Base-by-base conservation (phyloP, 2,113 vertebrate genomes). In the Vimba vimba region DNA sequence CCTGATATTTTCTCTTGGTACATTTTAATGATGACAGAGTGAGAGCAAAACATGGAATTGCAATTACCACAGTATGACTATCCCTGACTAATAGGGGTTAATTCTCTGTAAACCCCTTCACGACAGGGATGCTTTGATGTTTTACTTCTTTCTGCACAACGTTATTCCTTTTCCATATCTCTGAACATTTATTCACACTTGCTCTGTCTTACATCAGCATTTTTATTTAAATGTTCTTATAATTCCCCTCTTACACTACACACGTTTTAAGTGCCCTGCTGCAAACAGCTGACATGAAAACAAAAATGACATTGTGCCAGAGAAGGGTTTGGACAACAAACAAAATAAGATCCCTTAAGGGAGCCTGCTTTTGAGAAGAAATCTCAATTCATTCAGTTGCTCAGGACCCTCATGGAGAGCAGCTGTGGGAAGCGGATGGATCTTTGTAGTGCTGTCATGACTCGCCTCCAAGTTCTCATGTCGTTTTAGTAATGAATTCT, bases 1-100 rank as follows among this genome's bases (percentile, higher is more conserved):
- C 75, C 55, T 25, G 55, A 27, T 30, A 39, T 81, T 86, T 74
- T 55, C 62, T 77, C 78, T 30, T 33, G 36, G 33, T 62, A 74
- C 43, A 76, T 50, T 33, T 73, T 12, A 82, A 64, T 25, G 43
- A 27, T 30, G n/a, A 78, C 45, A 74, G 81, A 77, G 43, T 30
- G 39, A 73, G 60, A 82, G 82, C 71, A 82, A 82, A 86, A 86
- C 69, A 69, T 79, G 75, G 59, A 55, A 84, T 75, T 64, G 68
- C 52, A 76, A 86, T 86, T 80, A 86, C 50, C 75, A 45, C 39
- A 25, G 50, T 69, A 36, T 23, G 27, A 5, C 43, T 50, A 59
- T 82, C 45, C 71, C 71, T 60, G 21, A 74, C 71, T 39, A 83
- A 78, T 12, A 59, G 52, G 45, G 39, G 69, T 57, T 69, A 55